A percentile compares a stretch with the other conserved stretches of the same genome.
Conservation (phyloP, 2,888 invertebrate species). For the Podotricha telesiphe region DNA sequence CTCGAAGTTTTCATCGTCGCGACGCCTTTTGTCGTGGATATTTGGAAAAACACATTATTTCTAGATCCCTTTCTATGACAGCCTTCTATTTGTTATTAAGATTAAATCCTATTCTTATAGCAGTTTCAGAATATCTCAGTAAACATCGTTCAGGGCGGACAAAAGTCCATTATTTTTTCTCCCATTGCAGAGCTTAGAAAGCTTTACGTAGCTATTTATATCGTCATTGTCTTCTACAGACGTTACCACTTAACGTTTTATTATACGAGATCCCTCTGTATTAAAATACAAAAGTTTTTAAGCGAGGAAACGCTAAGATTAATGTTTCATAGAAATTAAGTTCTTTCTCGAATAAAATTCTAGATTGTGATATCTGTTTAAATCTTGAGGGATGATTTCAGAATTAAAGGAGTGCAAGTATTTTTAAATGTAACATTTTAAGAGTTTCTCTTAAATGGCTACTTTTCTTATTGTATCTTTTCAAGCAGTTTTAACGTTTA, state of each 20-base stretch:
- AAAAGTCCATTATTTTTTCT: constrained; percentile 37
- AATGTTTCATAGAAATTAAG: constrained; percentile 35
- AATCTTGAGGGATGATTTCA: constrained; percentile 26
- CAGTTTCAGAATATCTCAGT: constrained; percentile 23
- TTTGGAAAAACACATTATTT: constrained; percentile 21
- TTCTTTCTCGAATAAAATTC: constrained; percentile 30
- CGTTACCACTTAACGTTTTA: constrained; percentile 37
- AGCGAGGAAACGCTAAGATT: constrained; percentile 32
- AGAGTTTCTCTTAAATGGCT: constrained; percentile 4
- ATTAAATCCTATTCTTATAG: constrained; percentile 26
- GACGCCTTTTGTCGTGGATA: constrained; percentile 4
- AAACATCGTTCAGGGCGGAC: constrained; percentile 27
- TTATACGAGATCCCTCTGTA: constrained; percentile 33
- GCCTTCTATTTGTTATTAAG: constrained; percentile 23
- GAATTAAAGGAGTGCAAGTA: constrained; percentile 18
- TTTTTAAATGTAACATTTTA: constrained; percentile 21
- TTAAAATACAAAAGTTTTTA: constrained; percentile 37
- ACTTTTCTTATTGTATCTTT: constrained; percentile 9
- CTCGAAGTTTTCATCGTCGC: constrained; percentile 13
- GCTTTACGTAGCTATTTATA: constrained; percentile 39
- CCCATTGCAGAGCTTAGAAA: constrained; percentile 20
- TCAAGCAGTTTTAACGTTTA: constrained; percentile 5
- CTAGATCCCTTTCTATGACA: constrained; percentile 22
- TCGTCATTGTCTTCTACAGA: constrained; percentile 39
- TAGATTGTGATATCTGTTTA: constrained; percentile 28